Evolutionary conservation across 2,113 vertebrate genomes (phyloP).

Genomic region (Dasypus novemcinctus): DNA sequence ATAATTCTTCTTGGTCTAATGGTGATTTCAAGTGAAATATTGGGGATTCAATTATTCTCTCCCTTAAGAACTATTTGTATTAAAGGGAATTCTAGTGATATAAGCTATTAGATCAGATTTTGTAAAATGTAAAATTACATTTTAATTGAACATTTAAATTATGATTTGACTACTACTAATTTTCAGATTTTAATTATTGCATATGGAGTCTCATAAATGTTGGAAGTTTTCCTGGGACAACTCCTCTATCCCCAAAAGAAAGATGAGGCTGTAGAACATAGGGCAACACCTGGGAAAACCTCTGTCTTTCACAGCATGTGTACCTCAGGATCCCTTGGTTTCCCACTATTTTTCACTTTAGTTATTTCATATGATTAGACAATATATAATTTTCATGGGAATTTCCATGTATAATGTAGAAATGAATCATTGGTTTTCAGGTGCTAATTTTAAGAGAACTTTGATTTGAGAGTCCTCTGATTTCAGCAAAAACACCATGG

Average conservation of each 20-base stretch:
- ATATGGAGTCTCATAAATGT: background rate
- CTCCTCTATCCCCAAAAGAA: background rate
- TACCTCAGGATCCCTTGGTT: background rate
- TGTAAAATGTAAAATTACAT: background rate
- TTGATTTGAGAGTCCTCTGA: background rate
- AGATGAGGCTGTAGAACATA: background rate
- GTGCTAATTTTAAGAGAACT: background rate
- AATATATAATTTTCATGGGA: background rate
- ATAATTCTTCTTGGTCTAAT: background rate
- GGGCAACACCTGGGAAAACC: background rate
- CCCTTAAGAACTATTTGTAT: background rate
- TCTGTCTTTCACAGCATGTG: background rate
- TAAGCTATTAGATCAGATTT: background rate
- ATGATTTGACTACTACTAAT: background rate
- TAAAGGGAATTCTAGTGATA: background rate
- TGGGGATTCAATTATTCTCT: background rate
- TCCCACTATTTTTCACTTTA: background rate
- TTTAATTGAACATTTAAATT: background rate
- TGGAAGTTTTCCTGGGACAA: background rate
- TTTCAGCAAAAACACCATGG: background rate
- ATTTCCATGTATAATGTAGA: background rate
- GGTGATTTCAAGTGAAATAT: conserved; percentile 30
- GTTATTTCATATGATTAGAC: background rate
- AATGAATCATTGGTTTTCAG: background rate
- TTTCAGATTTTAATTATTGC: background rate